A percentile compares a stretch with the other conserved stretches of the same genome.
phyloP scores from a whole-genome alignment of 2,888 invertebrate genomes.

The Drosophila flavopinicola region DNA sequence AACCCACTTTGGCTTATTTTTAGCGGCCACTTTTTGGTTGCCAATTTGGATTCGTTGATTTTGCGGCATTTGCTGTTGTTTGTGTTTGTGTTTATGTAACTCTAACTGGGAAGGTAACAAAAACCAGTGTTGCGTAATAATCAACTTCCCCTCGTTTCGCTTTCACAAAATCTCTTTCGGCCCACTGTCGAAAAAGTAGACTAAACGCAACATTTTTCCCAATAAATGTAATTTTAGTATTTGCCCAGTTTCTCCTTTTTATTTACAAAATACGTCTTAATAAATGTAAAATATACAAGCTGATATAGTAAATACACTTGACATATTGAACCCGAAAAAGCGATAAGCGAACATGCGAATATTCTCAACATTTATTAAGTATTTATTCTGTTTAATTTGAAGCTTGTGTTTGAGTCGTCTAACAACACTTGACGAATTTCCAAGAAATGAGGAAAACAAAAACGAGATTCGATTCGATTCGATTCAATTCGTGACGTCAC shows the following conservation, averaged over 20 bases:
- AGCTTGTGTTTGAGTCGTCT: too few relatives aligned
- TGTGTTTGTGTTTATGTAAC: constrained; percentile 34
- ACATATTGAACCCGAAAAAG: not conserved
- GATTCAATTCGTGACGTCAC: constrained; percentile 6
- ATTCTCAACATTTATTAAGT: not conserved
- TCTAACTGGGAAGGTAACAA: constrained; percentile 13
- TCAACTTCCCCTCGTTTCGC: constrained; percentile 6
- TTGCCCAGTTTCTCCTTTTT: not conserved
- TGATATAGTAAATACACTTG: not conserved
- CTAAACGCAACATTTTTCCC: not conserved
- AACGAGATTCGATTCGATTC: not conserved
- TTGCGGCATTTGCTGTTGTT: constrained; percentile 16
- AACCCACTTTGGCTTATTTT: constrained; percentile 1
- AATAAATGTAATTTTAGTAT: not conserved
- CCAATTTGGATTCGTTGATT: constrained; percentile 24
- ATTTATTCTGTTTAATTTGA: not conserved
- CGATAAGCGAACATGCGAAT: not conserved
- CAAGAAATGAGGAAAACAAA: constrained; percentile 13
- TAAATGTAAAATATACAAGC: not conserved
- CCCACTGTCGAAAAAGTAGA: not conserved
- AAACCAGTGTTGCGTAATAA: constrained; percentile 25
- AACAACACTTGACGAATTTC: too few relatives aligned
- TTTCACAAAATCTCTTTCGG: constrained; percentile 4
- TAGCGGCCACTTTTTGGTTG: constrained; percentile 12
- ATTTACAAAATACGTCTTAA: constrained; percentile 1